These are phyloP conservation scores for Octodon degus DNA, from an alignment of 2,113 vertebrate species.

Conservation along the genomic window DNA sequence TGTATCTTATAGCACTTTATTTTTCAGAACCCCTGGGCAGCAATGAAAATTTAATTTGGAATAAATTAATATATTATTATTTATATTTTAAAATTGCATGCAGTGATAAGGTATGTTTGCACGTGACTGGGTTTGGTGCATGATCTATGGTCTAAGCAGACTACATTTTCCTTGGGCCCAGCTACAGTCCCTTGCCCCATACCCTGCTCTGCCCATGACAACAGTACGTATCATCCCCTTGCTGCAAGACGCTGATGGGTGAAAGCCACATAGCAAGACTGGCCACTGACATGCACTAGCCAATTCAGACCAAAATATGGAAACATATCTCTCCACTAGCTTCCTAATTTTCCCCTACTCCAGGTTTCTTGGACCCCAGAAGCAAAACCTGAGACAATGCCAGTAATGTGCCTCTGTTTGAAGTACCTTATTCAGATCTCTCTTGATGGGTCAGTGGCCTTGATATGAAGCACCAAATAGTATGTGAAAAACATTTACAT, in stretches of 20 bases:
- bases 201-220: not conserved
- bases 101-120: not conserved
- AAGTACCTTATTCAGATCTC: not conserved
- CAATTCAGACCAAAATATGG: not conserved
- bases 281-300: not conserved
- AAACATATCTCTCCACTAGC: not conserved
- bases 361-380: not conserved
- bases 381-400: not conserved
- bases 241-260: not conserved
- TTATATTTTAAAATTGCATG: not conserved
- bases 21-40: conserved; percentile 69
- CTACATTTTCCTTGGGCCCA: not conserved
- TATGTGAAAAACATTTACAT: not conserved
- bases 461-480: not conserved
- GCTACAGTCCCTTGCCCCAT: not conserved
- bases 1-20: conserved; percentile 30
- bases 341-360: not conserved
- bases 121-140: not conserved
- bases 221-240: rapidly evolving
- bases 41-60: conserved; percentile 66
- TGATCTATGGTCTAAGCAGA: not conserved
- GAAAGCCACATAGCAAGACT: not conserved
- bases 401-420: not conserved
- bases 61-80: conserved; percentile 5
- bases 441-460: not conserved